These are phyloP conservation scores for Stenichneumon culpator DNA, from an alignment of 2,888 invertebrate genomes.

Conservation along the genomic window DNA sequence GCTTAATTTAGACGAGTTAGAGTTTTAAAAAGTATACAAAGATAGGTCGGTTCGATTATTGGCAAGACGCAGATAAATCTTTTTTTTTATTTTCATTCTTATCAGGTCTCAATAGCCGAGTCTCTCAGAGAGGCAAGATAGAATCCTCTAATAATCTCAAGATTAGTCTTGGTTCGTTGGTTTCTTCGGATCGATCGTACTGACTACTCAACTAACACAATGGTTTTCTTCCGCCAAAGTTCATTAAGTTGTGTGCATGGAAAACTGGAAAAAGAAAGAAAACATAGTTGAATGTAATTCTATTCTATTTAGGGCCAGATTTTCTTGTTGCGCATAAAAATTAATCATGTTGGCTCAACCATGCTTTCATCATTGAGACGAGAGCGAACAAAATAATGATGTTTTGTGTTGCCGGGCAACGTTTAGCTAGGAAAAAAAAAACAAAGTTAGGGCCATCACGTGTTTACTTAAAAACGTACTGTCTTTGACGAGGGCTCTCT, in stretches of 20 bases:
- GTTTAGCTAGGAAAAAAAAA: slow-evolving; percentile 51
- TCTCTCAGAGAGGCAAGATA: slow-evolving; percentile 1
- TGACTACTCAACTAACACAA: slow-evolving; percentile 29
- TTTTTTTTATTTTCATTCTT: background rate
- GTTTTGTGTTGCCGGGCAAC: slow-evolving; percentile 46
- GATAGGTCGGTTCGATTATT: background rate
- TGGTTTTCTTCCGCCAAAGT: background rate
- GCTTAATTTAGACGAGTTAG: background rate
- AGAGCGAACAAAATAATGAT: background rate
- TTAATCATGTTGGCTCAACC: background rate
- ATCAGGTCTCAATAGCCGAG: background rate
- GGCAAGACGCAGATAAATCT: background rate
- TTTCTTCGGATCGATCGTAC: slow-evolving; percentile 41
- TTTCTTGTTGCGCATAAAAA: background rate
- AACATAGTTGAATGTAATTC: background rate
- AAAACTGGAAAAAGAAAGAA: background rate
- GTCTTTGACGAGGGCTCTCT: slow-evolving; percentile 85
- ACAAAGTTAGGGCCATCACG: slow-evolving; percentile 80
- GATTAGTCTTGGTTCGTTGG: slow-evolving; percentile 34
- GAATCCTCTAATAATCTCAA: slow-evolving; percentile 12
- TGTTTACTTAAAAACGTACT: slow-evolving; percentile 82
- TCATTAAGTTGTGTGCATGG: background rate
- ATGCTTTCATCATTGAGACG: background rate
- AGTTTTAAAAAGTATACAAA: background rate
- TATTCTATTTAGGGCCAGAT: background rate